Percentiles rank a stretch among this genome's conserved stretches.
These are phyloP conservation scores for Thaumatotibia leucotreta DNA, from an alignment of 1,140 invertebrate species.

Conservation along the genomic window DNA sequence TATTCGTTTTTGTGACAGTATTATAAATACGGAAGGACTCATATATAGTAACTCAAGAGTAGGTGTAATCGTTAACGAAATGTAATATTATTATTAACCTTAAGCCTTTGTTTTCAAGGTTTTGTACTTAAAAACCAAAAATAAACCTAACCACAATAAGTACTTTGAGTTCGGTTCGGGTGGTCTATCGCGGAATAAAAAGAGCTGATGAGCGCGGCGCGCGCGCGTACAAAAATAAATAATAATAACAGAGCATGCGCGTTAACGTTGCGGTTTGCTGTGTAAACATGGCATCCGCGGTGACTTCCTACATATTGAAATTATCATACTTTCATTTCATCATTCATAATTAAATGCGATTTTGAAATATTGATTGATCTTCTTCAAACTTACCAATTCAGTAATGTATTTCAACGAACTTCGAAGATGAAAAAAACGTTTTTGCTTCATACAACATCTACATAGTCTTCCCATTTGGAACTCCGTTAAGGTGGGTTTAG, in stretches of 20 bases:
- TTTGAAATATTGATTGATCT: no score
- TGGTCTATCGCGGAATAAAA: conserved; percentile 44
- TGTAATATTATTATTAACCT: neutral
- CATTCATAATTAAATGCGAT: neutral
- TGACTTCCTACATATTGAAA: conserved; percentile 43
- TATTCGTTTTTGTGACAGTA: no score
- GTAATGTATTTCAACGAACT: no score
- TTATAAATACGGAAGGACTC: no score
- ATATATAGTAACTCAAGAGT: no score
- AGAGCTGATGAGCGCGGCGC: conserved; percentile 17
- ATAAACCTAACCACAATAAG: conserved; percentile 16
- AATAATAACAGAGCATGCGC: conserved; percentile 45
- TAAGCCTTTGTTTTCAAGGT: neutral
- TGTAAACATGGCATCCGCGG: conserved; percentile 62
- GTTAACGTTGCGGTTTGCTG: conserved; percentile 49
- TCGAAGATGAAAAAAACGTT: no score
- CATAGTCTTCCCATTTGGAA: no score
- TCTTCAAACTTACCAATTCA: no score
- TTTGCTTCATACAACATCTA: no score
- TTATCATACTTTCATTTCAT: neutral
- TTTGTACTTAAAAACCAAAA: conserved; percentile 4
- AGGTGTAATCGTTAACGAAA: no score
- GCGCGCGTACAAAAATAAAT: conserved; percentile 53
- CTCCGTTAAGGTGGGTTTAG: no score
- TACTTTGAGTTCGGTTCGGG: conserved; percentile 37